Evolutionary conservation across 2,888 invertebrate genomes (phyloP), one percentile per base, ranked within the genome.

Genomic region (Pyrochroa serraticornis): DNA sequence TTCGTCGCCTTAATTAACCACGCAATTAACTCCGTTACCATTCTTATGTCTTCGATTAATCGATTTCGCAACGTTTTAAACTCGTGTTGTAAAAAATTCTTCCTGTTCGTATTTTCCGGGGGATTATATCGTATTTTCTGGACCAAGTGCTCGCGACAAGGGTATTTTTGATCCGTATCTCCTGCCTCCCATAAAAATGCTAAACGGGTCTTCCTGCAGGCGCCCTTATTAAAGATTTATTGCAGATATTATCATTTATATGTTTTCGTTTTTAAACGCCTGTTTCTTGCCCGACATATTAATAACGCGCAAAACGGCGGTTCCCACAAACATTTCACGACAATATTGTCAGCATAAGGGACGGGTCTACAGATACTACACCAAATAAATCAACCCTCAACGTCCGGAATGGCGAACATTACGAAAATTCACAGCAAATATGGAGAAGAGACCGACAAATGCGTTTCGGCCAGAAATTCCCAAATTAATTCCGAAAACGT

Each of bases 81-180:
- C 53, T 49, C 10, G 44, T 43, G 22, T 49, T 55, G 48, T 55
- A 55, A 52, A 58, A 47, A 39, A 52, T 52, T 45, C 58, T 60
- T 59, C 56, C 57, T 58, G 45, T 57, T 58, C 58, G 22, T 22
- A 64, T 65, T 65, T 69, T 63, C 62, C 55, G 65, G 55, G 67
- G 68, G 63, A 59, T 58, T 62, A 61, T 64, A 64, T 66, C 65
- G 63, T 65, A 65, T 70, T 67, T 66, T 63, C 62, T 60, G 63
- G 65, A 60, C 64, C 63, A 65, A 68, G 67, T 67, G 67, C 65
- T 58, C 60, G 62, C 67, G 66, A 70, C 69, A 67, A 66, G 66
- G 60, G 64, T 64, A 69, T 68, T 69, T 63, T 67, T 66, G 70
- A 70, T 70, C 64, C 68, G 52, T 68, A 68, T 69, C 71, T 65